Base-by-base conservation (phyloP, 1,140 invertebrate genomes). In the Trypoxylus dichotomus region DNA sequence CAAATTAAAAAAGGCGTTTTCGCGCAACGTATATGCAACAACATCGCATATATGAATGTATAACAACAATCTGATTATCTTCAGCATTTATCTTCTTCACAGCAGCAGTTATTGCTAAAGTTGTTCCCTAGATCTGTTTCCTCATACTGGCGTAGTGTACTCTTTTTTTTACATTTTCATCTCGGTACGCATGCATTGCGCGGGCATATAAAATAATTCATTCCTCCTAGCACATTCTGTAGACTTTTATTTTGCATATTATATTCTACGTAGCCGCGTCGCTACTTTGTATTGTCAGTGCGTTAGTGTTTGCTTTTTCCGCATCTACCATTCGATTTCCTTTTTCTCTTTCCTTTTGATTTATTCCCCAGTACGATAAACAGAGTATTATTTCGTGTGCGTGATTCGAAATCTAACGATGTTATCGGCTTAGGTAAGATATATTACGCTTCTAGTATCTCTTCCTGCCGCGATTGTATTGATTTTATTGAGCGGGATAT, bases 341-440 rank as follows among this genome's bases (percentile, higher is more conserved):
- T 68, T 29, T 68, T 68, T 68, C 60, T 68, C 15, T 68, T 68
- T 68, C 60, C 27, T 68, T 29, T 68, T 68, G 60, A 68, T 68
- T 68, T 68, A 68, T 68, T 68, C 13, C 24, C 60, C 60, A 27
- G 21, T 68, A 68, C 60, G 60, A 68, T 68, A 68, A 68, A 68
- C 19, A 68, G 60, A 21, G 60, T 68, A 68, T 68, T 68, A 68
- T 68, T 68, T 68, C 60, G 60, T 68, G 60, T 68, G 60, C 60
- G 60, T 68, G 60, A 68, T 68, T 68, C 60, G 60, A 21, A 24
- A 68, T 68, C 60, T 68, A 68, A 68, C 60, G 60, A 68, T 68
- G 60, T 68, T 68, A 68, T 68, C 60, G 24, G 60, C 60, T 68
- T 68, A 68, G 60, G 60, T 68, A 68, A 68, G 60, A 68, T 68